These are phyloP conservation scores for Nasonia oneida DNA, from an alignment of 2,888 invertebrate species.

Conservation along the genomic window DNA sequence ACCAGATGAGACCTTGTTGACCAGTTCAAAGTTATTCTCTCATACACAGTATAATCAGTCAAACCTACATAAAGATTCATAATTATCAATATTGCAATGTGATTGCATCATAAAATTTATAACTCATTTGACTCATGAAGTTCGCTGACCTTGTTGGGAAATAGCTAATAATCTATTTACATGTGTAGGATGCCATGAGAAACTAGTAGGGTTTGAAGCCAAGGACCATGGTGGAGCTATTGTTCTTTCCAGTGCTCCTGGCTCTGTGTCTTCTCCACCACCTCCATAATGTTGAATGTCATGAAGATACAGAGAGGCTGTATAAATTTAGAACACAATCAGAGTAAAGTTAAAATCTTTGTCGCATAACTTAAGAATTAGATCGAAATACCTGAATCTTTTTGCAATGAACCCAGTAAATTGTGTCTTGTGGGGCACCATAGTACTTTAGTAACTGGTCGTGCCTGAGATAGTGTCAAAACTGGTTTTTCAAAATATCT, in stretches of 20 bases:
- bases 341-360: neutral
- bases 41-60: constrained; percentile 88
- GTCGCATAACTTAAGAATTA: neutral
- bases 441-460: constrained; percentile 86
- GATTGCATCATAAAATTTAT: constrained; percentile 20
- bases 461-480: constrained; percentile 85
- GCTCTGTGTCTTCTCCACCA: constrained; percentile 88
- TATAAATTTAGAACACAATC: constrained; percentile 15
- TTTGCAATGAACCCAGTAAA: constrained; percentile 89
- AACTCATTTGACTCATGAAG: constrained; percentile 24
- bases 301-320: constrained; percentile 86
- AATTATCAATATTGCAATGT: neutral
- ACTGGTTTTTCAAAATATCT: constrained; percentile 92
- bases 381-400: constrained; percentile 81
- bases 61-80: constrained; percentile 76
- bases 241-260: constrained; percentile 87
- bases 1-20: constrained; percentile 86
- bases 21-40: constrained; percentile 91
- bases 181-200: constrained; percentile 93
- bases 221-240: constrained; percentile 78
- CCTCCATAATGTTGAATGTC: constrained; percentile 87
- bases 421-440: constrained; percentile 96
- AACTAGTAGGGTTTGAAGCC: constrained; percentile 82
- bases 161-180: constrained; percentile 89
- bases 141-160: constrained; percentile 72